A percentile compares a stretch with the other conserved stretches of the same genome.
These are phyloP conservation scores for Erpobdella octoculata DNA, from an alignment of 2,888 invertebrate genomes.

Conservation along the genomic window DNA sequence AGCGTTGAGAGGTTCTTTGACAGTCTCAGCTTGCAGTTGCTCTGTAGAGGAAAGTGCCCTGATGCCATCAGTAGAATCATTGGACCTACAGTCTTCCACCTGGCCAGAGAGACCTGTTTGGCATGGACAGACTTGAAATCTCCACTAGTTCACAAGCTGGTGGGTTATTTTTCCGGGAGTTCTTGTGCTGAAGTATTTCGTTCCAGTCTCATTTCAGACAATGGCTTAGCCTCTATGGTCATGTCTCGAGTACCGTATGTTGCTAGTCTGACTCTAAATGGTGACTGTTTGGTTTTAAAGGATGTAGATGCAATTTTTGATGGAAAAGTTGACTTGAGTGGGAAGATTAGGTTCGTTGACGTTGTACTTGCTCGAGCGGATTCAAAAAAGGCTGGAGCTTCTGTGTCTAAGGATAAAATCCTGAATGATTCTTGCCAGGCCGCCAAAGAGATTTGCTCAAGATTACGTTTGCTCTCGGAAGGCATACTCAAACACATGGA, in stretches of 20 bases:
- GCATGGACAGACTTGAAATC: constrained; percentile 36
- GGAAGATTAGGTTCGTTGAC: constrained; percentile 37
- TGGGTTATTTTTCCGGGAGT: constrained; percentile 35
- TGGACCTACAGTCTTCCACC: constrained; percentile 30
- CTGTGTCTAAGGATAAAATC: constrained; percentile 30
- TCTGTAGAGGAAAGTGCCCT: constrained; percentile 35
- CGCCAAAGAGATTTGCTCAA: constrained; percentile 36
- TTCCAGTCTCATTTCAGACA: constrained; percentile 32
- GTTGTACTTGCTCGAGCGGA: constrained; percentile 32
- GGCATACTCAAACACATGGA: constrained; percentile 14
- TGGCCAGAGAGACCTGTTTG: constrained; percentile 32
- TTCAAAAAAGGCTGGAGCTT: neutral
- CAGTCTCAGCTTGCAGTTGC: constrained; percentile 33
- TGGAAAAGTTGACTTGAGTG: constrained; percentile 34
- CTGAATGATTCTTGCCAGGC: constrained; percentile 33
- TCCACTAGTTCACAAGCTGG: constrained; percentile 31
- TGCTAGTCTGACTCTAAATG: constrained; percentile 32
- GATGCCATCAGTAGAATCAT: constrained; percentile 30
- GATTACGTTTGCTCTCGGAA: constrained; percentile 29
- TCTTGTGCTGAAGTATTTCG: constrained; percentile 33
- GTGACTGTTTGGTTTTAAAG: constrained; percentile 34
- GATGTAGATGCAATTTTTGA: constrained; percentile 34
- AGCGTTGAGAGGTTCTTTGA: constrained; percentile 36
- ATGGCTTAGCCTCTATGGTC: constrained; percentile 34
- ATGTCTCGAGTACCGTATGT: constrained; percentile 35